These are phyloP conservation scores for Rutpela maculata DNA, from an alignment of 2,888 invertebrate genomes.

Conservation along the genomic window DNA sequence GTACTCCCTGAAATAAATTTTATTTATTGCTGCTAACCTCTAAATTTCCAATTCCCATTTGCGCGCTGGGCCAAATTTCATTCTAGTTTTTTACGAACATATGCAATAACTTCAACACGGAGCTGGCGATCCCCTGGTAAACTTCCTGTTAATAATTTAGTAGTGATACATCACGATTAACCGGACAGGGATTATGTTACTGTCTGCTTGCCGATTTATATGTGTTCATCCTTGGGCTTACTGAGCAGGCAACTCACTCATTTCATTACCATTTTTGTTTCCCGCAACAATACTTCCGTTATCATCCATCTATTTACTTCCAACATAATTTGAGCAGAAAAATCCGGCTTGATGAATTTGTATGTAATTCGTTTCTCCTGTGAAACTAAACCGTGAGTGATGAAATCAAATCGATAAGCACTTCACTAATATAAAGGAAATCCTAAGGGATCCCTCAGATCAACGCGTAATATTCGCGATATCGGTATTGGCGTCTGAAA, in stretches of 20 bases:
- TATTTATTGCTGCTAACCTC: slow-evolving; percentile 38
- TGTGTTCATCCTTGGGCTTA: slow-evolving; percentile 38
- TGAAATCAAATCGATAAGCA: too few relatives aligned
- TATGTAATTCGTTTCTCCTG: neutral
- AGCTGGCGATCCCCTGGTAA: slow-evolving; percentile 42
- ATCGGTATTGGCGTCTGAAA: too few relatives aligned
- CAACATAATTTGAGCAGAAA: slow-evolving; percentile 7
- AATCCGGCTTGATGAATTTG: neutral
- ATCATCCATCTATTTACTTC: slow-evolving; percentile 26
- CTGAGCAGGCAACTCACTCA: slow-evolving; percentile 22
- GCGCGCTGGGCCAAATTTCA: slow-evolving; percentile 40
- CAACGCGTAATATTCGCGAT: too few relatives aligned
- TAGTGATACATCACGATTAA: slow-evolving; percentile 56
- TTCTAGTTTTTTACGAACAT: slow-evolving; percentile 41
- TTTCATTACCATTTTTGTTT: slow-evolving; percentile 41
- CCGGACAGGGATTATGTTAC: slow-evolving; percentile 53
- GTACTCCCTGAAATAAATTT: slow-evolving; percentile 34
- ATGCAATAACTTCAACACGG: slow-evolving; percentile 42
- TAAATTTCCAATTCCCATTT: slow-evolving; percentile 42
- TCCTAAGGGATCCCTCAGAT: too few relatives aligned
- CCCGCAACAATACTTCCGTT: slow-evolving; percentile 1
- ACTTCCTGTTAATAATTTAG: slow-evolving; percentile 56
- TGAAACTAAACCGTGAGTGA: too few relatives aligned
- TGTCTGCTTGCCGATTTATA: slow-evolving; percentile 52
- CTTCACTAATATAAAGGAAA: too few relatives aligned